These are phyloP conservation scores for Philotrypesis tridentata DNA, from an alignment of 1,140 invertebrate genomes.

Conservation along the genomic window DNA sequence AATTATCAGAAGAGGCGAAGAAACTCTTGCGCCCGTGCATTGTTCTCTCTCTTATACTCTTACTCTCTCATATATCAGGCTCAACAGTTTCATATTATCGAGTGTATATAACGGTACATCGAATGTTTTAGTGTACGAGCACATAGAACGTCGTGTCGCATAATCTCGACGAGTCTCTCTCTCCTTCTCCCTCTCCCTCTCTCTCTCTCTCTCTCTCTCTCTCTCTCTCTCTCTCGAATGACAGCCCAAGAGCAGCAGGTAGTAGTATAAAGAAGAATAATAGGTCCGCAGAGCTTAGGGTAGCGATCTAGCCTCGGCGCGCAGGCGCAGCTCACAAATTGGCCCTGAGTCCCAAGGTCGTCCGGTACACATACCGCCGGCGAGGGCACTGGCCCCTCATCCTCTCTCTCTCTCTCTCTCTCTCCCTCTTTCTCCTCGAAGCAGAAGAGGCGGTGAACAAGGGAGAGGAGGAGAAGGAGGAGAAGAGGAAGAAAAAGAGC, in stretches of 20 bases:
- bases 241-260: neutral
- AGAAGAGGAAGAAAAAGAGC: neutral
- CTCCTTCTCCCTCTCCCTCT: no score
- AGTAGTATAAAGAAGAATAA: neutral
- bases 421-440: neutral
- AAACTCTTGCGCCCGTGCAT: neutral
- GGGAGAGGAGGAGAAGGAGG: neutral
- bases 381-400: slow-evolving; percentile 68
- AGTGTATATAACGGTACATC: neutral
- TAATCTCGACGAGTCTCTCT: no score
- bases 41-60: neutral
- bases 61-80: no score
- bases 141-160: no score
- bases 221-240: no score
- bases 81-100: no score
- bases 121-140: neutral
- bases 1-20: neutral
- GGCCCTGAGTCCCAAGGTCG: slow-evolving; percentile 72
- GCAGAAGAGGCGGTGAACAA: neutral
- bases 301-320: slow-evolving; percentile 46
- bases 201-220: no score
- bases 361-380: slow-evolving; percentile 68
- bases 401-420: slow-evolving; percentile 13
- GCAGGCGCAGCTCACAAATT: slow-evolving; percentile 65
- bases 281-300: neutral